Percentiles rank a stretch among this genome's conserved stretches.
Evolutionary conservation across 2,888 invertebrate species (phyloP).

Genomic region (Zaprionus lineosus): DNA sequence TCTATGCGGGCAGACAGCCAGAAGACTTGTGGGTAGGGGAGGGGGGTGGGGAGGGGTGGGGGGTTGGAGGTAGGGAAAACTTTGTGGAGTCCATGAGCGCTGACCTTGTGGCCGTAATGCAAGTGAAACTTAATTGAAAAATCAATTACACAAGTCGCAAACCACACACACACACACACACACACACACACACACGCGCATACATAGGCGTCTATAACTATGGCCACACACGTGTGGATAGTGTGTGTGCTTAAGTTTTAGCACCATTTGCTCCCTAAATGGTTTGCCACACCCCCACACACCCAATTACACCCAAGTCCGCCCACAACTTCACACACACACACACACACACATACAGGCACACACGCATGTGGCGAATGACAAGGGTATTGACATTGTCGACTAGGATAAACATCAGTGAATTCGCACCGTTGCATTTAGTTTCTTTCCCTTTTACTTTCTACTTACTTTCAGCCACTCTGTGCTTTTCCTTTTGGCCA

Average conservation of each 20-base stretch:
- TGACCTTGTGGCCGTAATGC: conserved; percentile 36
- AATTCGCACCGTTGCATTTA: conserved; percentile 51
- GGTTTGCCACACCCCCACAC: conserved; percentile 13
- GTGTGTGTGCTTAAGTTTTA: conserved; percentile 33
- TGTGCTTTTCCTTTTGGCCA: conserved; percentile 12
- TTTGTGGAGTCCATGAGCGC: conserved; percentile 30
- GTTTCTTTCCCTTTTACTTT: conserved; percentile 14
- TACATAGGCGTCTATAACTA: too few species aligned
- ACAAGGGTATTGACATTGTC: conserved; percentile 75
- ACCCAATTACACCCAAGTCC: conserved; percentile 5
- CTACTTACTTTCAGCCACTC: too few species aligned
- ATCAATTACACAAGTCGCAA: conserved; percentile 60
- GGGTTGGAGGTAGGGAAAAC: too few species aligned
- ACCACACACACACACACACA: too few species aligned
- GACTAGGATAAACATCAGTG: conserved; percentile 44
- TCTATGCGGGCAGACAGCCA: conserved; percentile 5
- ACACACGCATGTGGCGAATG: conserved; percentile 31
- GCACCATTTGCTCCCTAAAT: conserved; percentile 48
- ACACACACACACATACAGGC: conserved; percentile 6
- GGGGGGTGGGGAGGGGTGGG: too few species aligned
- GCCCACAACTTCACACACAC: conserved; percentile 8
- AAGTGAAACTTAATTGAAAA: conserved; percentile 60
- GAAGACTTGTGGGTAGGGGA: too few species aligned
- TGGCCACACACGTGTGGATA: too few species aligned
- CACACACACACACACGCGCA: too few species aligned